Evolutionary conservation across 2,113 vertebrate genomes (phyloP), one percentile per base, ranked within the genome.

Genomic region (Phalacrocorax pelagicus): DNA sequence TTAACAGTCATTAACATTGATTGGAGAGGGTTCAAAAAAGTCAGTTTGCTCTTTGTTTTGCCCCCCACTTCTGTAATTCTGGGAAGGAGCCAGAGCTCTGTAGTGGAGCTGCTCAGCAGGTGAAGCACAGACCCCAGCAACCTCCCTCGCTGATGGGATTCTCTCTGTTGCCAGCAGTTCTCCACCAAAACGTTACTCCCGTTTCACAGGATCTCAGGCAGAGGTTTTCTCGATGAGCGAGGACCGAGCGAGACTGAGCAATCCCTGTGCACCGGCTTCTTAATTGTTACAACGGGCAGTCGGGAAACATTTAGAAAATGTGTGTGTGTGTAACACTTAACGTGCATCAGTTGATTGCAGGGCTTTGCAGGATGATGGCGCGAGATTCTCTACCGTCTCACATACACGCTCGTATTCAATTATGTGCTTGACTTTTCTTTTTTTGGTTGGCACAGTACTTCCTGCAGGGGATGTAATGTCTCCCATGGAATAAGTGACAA

Each of bases 161-260:
- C 62, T 51, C 42, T 49, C 20, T 14, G 70, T 5, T 16, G 36
- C 44, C 5, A 11, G 51, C 9, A 17, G 44, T 14, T 20, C 44
- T 77, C 67, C 5, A 2, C 11, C 11, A 26, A 58, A 30, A 5
- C 0, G 11, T 19, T 15, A 5, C 11, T 84, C n/a, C 59, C 9
- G 1, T 74, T n/a, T 32, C 73, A 27, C 29, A n/a, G 88, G 9
- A 23, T 34, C 40, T 18, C 42, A 12, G 0, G 0, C 17, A 36
- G 62, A 54, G 47, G 9, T 32, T 47, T 86, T 51, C 63, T 69
- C 13, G 1, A 13, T 21, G 32, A 51, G 63, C 27, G 32, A 40
- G 29, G 38, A 21, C 51, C 17, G 29, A 58, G 12, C 23, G 79
- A 46, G 11, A 11, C 26, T 12, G 81, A 73, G 61, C 47, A 69